Base-by-base conservation (phyloP, 1,140 invertebrate genomes). In the Streblospio benedicti region DNA sequence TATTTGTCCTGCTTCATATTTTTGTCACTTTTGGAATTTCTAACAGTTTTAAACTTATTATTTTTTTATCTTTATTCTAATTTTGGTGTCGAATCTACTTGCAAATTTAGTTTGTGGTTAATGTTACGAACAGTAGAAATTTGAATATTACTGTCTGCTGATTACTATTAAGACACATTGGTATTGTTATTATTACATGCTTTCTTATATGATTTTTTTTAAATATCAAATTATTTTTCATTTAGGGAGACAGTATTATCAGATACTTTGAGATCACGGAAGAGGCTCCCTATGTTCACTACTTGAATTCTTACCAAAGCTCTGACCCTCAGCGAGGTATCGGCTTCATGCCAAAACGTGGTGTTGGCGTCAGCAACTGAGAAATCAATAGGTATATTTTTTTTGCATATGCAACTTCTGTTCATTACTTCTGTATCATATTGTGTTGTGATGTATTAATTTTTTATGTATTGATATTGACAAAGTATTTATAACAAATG, bases 341-440 rank as follows among this genome's bases (percentile, higher is more conserved):
- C 58, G 74, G 73, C 2, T 72, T 64, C 60, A 77, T 79, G 76
- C 67, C 71, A n/a, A 79, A 79, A 63, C 61, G 76, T 44, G 76
- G 75, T 14, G 59, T 78, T 1, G 71, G 78, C 67, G 71, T 78
- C 5, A 75, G 71, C 53, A 54, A 65, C 25, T 74, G 72, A 66
- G 78, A 79, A 69, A 78, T 79, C 50, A 70, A 72, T n/a, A 73
- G 73, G 76, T 76, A 61, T 43, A 63, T 70, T 14, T 27, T 57
- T 55, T 12, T 28, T 28, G 9, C 5, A 4, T 32, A 0, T 9
- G 18, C 9, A 32, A 12, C 23, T 50, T 12, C 18, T 30, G 38
- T 58, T 16, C 2, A n/a, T 33, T 27, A 14, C 14, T 35, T 49
- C 1, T 23, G 2, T 0, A 14, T 30, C 18, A 2, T 31, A 12